Conservation (phyloP, 2,113 vertebrate species). For the Apistogramma diplotaenia region DNA sequence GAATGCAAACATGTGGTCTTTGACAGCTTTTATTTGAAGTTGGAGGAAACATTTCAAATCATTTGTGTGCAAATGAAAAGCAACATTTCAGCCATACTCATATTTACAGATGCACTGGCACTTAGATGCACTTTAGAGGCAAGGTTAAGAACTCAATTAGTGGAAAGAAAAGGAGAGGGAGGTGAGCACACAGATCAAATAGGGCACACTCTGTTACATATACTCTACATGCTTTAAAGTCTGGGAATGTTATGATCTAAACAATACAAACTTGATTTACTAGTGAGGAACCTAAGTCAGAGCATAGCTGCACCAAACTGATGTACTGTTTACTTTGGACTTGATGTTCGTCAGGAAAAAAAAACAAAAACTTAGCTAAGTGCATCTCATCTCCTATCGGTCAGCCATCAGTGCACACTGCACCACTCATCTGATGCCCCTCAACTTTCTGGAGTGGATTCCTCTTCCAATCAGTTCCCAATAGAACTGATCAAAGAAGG, state of each 20-base stretch:
- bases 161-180: constrained; percentile 50
- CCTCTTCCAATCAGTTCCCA: constrained; percentile 6
- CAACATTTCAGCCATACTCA: constrained; percentile 73
- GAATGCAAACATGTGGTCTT: constrained; percentile 46
- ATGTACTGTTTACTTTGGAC: constrained; percentile 59
- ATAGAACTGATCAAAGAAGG: neutral
- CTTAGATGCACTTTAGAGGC: constrained; percentile 65
- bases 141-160: constrained; percentile 55
- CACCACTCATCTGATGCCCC: constrained; percentile 12
- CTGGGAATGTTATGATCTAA: constrained; percentile 69
- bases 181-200: constrained; percentile 56
- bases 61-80: constrained; percentile 73
- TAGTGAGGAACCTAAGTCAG: constrained; percentile 9
- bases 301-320: constrained; percentile 34
- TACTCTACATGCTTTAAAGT: constrained; percentile 67
- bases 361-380: constrained; percentile 34
- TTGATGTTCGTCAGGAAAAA: neutral
- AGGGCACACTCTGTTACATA: constrained; percentile 57
- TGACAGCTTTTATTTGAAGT: constrained; percentile 75
- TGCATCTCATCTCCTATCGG: constrained; percentile 51
- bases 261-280: constrained; percentile 36
- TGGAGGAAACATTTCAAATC: constrained; percentile 72
- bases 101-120: constrained; percentile 77
- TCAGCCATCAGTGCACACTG: constrained; percentile 2
- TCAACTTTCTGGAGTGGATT: constrained; percentile 37